Evolutionary conservation across 2,113 vertebrate genomes (phyloP).

Genomic region (Strix aluco): DNA sequence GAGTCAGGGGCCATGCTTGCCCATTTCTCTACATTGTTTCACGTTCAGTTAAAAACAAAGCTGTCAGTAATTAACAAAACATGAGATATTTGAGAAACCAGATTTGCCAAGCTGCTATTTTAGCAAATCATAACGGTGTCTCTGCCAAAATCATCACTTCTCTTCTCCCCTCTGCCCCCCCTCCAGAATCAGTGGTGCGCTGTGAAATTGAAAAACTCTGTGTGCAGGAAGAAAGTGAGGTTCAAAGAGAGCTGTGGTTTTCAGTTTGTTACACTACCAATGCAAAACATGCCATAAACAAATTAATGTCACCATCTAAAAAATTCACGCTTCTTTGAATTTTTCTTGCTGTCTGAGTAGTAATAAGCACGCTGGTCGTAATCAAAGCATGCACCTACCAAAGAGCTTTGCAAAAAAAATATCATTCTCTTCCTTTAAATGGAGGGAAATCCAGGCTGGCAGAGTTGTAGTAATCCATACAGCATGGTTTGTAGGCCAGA

Average conservation of each 20-base stretch:
- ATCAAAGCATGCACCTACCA: not conserved
- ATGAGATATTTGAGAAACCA: slow-evolving; percentile 74
- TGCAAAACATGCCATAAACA: slow-evolving; percentile 53
- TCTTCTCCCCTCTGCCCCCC: not conserved
- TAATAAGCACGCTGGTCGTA: not conserved
- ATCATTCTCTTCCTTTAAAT: not conserved
- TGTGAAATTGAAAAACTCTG: slow-evolving; percentile 54
- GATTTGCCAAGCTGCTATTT: slow-evolving; percentile 72
- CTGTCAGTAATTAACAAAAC: slow-evolving; percentile 76
- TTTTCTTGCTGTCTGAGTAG: slow-evolving; percentile 10
- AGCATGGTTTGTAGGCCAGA: not conserved
- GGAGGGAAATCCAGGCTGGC: not conserved
- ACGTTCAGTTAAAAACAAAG: slow-evolving; percentile 74
- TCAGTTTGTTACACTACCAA: slow-evolving; percentile 8
- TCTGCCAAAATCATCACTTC: slow-evolving; percentile 72
- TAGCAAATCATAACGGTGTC: slow-evolving; percentile 57
- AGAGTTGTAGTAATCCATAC: not conserved
- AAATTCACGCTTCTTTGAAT: not conserved
- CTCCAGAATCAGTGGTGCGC: slow-evolving; percentile 1
- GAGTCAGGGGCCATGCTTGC: slow-evolving; percentile 61
- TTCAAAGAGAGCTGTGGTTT: slow-evolving; percentile 57
- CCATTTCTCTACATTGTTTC: slow-evolving; percentile 66
- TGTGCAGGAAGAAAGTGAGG: slow-evolving; percentile 58
- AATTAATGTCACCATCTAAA: slow-evolving; percentile 32
- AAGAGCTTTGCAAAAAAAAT: not conserved